Evolutionary conservation across 2,113 vertebrate species (phyloP).

Genomic region (Amblyornis subalaris): DNA sequence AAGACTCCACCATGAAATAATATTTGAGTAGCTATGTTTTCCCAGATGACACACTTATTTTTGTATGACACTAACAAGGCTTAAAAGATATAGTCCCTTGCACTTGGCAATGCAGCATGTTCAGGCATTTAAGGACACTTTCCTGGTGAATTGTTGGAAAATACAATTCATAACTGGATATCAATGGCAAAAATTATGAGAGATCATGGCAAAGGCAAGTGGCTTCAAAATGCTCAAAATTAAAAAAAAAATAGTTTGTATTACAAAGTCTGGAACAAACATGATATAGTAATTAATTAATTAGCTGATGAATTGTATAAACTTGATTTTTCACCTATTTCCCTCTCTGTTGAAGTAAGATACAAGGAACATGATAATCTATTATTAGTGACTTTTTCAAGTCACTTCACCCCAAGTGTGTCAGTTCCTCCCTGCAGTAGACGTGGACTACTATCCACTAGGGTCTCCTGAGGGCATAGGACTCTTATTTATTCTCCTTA

Average conservation of each 20-base stretch:
- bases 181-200: neutral
- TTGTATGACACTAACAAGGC: neutral
- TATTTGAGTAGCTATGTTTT: neutral
- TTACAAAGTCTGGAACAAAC: neutral
- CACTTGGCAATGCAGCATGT: neutral
- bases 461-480: neutral
- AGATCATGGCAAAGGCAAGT: neutral
- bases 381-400: neutral
- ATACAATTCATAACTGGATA: neutral
- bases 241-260: neutral
- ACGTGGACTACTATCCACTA: neutral
- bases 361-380: neutral
- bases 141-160: neutral
- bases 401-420: neutral
- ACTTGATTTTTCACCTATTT: neutral
- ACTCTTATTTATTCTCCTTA: neutral
- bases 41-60: neutral
- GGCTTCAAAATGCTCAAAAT: neutral
- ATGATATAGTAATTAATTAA: neutral
- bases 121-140: neutral
- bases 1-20: neutral
- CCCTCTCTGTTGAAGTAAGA: neutral
- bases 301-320: neutral
- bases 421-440: neutral
- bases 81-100: neutral